phyloP scores from a whole-genome alignment of 2,797 vertebrate genomes.

The Xyrichtys novacula region DNA sequence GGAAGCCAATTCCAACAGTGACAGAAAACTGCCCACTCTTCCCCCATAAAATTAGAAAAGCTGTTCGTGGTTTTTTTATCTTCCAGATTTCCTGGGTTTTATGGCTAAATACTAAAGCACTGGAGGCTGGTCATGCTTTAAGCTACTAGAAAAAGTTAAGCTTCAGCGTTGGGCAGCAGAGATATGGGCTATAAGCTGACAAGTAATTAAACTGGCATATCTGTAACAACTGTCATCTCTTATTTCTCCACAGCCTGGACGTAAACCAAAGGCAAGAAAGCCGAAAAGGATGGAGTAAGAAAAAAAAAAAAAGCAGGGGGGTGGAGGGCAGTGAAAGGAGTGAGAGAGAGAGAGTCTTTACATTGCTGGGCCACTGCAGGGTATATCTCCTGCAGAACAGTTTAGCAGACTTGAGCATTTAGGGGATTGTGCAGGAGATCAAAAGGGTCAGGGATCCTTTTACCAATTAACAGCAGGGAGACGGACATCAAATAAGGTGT shows the following conservation, averaged over 20 bases:
- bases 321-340: slow-evolving; percentile 69
- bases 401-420: slow-evolving; percentile 93
- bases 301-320: slow-evolving; percentile 66
- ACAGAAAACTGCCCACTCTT: slow-evolving; percentile 88
- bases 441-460: slow-evolving; percentile 93
- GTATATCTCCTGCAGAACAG: slow-evolving; percentile 90
- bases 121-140: slow-evolving; percentile 96
- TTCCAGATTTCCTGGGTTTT: slow-evolving; percentile 92
- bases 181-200: slow-evolving; percentile 98
- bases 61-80: slow-evolving; percentile 88
- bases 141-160: slow-evolving; percentile 97
- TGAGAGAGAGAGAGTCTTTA: slow-evolving; percentile 80
- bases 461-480: slow-evolving; percentile 92
- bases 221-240: slow-evolving; percentile 99
- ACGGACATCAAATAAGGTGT: slow-evolving; percentile 94
- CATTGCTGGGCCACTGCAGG: slow-evolving; percentile 85
- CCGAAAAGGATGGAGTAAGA: slow-evolving; percentile 82
- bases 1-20: slow-evolving; percentile 86
- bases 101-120: slow-evolving; percentile 92
- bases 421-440: slow-evolving; percentile 91
- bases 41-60: slow-evolving; percentile 88
- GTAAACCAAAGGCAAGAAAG: slow-evolving; percentile 91
- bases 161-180: slow-evolving; percentile 94
- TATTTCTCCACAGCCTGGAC: slow-evolving; percentile 95
- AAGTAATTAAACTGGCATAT: slow-evolving; percentile 99